Evolutionary conservation across 2,888 invertebrate species (phyloP).

Genomic region (Ceriagrion tenellum): DNA sequence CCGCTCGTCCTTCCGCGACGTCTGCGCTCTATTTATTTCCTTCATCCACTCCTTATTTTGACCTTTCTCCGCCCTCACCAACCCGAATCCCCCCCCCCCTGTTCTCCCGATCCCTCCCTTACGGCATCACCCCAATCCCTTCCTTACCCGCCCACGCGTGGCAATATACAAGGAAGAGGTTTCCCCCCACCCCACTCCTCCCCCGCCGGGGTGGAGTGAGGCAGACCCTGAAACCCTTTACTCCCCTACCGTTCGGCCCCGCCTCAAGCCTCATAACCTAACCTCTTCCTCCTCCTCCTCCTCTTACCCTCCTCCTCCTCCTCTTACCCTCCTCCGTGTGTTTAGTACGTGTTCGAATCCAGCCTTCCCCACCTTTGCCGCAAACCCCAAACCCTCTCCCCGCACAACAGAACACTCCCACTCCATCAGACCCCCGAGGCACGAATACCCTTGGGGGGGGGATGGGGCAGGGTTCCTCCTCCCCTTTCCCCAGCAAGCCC

Average conservation of each 20-base stretch:
- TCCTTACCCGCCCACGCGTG: conserved; percentile 48
- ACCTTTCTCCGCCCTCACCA: background rate
- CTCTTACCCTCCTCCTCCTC: background rate
- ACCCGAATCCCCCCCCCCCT: background rate
- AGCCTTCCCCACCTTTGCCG: background rate
- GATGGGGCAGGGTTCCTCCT: background rate
- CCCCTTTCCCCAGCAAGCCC: background rate
- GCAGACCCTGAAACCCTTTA: background rate
- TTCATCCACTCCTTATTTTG: background rate
- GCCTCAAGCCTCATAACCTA: too few species aligned
- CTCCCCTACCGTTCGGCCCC: too few species aligned
- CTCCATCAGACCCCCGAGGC: conserved; percentile 42
- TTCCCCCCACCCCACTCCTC: background rate
- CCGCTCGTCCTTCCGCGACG: background rate
- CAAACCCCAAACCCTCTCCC: background rate
- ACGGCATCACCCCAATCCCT: conserved; percentile 15
- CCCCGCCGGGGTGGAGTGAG: background rate
- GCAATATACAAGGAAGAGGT: conserved; percentile 57
- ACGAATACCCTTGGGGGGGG: background rate
- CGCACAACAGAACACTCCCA: conserved; percentile 18
- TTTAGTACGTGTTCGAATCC: conserved; percentile 59
- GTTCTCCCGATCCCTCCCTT: background rate
- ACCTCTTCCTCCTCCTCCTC: background rate
- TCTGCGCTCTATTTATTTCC: conserved; percentile 24
- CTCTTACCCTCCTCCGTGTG: conserved; percentile 5